Percentiles rank a stretch among this genome's conserved stretches.
phyloP scores from a whole-genome alignment of 2,113 vertebrate species.

The Sorex araneus region DNA sequence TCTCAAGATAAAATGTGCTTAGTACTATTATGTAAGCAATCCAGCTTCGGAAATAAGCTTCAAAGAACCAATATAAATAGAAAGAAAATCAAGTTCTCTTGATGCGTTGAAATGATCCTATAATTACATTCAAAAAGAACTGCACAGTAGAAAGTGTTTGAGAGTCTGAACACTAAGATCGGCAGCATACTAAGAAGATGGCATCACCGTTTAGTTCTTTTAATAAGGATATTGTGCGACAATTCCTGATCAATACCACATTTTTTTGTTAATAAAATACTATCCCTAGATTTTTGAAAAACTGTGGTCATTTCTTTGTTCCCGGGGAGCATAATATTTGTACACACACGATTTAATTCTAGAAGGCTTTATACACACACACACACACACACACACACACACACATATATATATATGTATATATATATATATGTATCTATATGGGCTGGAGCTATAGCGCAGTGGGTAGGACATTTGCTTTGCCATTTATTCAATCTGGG shows the following conservation, averaged over 20 bases:
- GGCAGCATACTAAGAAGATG: neutral
- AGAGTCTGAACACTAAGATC: neutral
- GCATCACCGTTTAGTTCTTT: neutral
- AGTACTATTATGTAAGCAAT: neutral
- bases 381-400: no score
- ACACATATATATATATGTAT: no score
- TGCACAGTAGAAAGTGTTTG: neutral
- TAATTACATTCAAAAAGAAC: neutral
- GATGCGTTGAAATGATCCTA: neutral
- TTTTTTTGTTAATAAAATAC: no score
- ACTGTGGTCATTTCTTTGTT: neutral
- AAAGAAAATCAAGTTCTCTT: neutral
- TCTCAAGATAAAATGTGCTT: neutral
- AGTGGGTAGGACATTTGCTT: no score
- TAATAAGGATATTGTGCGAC: neutral
- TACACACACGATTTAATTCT: no score
- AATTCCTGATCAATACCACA: neutral
- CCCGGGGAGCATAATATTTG: no score
- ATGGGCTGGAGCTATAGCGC: no score
- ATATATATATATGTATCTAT: no score
- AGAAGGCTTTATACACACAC: no score
- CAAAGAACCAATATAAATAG: neutral
- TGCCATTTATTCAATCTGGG: no score
- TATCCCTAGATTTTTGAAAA: neutral
- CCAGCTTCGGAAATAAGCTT: conserved; percentile 30